Evolutionary conservation across 2,888 invertebrate genomes (phyloP).

Genomic region (Mimumesa dahlbomi): DNA sequence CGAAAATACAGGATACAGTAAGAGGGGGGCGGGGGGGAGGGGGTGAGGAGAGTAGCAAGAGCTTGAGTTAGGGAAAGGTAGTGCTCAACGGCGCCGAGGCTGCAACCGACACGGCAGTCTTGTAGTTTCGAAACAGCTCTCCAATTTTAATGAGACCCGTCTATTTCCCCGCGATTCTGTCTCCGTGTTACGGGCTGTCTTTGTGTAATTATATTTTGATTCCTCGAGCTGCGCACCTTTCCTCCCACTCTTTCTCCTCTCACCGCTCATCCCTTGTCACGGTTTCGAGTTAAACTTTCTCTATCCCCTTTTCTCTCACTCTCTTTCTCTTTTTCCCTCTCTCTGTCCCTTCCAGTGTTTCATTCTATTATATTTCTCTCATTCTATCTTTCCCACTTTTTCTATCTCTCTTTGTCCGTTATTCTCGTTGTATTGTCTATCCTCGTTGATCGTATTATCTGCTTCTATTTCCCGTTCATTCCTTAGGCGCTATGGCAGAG

Average conservation of each 20-base stretch:
- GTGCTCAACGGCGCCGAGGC: constrained; percentile 67
- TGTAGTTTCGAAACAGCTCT: constrained; percentile 79
- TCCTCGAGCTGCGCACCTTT: constrained; percentile 60
- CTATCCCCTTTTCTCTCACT: constrained; percentile 17
- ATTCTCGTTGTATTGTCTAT: neutral
- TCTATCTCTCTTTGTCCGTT: neutral
- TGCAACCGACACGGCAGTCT: constrained; percentile 78
- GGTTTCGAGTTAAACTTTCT: constrained; percentile 40
- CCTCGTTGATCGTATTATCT: constrained; percentile 11
- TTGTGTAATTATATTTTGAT: constrained; percentile 78
- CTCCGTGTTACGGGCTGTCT: constrained; percentile 74
- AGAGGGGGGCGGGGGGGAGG: constrained; percentile 1
- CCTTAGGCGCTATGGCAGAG: constrained; percentile 52
- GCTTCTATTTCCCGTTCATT: constrained; percentile 23
- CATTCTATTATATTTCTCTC: no score
- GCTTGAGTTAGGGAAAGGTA: constrained; percentile 62
- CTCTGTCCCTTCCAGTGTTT: no score
- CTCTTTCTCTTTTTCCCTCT: constrained; percentile 11
- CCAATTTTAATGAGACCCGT: constrained; percentile 80
- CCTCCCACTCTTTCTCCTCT: constrained; percentile 9
- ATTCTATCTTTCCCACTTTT: no score
- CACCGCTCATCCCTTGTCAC: constrained; percentile 44
- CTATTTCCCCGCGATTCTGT: constrained; percentile 76
- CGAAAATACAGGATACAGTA: constrained; percentile 29
- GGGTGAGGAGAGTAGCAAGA: constrained; percentile 20